Evolutionary conservation across 2,888 invertebrate species (phyloP).

Genomic region (Suillia variegata): DNA sequence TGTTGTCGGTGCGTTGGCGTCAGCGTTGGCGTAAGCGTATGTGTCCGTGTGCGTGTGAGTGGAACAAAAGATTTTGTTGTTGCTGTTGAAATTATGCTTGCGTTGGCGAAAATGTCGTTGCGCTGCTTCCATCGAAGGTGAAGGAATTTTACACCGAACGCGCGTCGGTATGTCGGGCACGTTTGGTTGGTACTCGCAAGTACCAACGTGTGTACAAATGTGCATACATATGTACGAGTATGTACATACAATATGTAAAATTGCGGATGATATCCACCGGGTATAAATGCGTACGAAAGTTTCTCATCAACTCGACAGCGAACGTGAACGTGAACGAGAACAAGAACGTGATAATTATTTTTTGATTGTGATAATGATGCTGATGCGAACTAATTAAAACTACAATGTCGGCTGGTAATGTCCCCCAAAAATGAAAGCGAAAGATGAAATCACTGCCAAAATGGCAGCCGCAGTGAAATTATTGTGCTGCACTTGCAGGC

Average conservation of each 20-base stretch:
- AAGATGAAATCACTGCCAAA: neutral
- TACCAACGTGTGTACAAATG: too few relatives aligned
- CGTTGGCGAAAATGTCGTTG: neutral
- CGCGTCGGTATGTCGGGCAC: too few relatives aligned
- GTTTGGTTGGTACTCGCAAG: too few relatives aligned
- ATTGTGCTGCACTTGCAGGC: slow-evolving; percentile 12
- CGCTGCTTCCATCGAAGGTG: neutral
- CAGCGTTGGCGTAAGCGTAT: neutral
- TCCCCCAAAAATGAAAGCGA: slow-evolving; percentile 20
- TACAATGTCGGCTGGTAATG: slow-evolving; percentile 33
- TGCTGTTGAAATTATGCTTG: slow-evolving; percentile 23
- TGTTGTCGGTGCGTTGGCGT: slow-evolving; percentile 5
- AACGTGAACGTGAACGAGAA: neutral
- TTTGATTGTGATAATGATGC: slow-evolving; percentile 14
- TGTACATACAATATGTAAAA: too few relatives aligned
- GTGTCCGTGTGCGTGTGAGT: neutral
- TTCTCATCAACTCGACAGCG: too few relatives aligned
- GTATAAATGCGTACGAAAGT: too few relatives aligned
- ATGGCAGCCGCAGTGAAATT: slow-evolving; percentile 11
- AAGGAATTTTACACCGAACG: too few relatives aligned
- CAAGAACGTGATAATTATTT: slow-evolving; percentile 15
- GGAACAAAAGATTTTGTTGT: neutral
- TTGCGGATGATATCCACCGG: too few relatives aligned
- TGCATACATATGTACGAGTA: too few relatives aligned
- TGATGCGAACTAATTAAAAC: slow-evolving; percentile 16